Evolutionary conservation across 2,888 invertebrate species (phyloP), one percentile per base, ranked within the genome.

Genomic region (Spodoptera exigua): DNA sequence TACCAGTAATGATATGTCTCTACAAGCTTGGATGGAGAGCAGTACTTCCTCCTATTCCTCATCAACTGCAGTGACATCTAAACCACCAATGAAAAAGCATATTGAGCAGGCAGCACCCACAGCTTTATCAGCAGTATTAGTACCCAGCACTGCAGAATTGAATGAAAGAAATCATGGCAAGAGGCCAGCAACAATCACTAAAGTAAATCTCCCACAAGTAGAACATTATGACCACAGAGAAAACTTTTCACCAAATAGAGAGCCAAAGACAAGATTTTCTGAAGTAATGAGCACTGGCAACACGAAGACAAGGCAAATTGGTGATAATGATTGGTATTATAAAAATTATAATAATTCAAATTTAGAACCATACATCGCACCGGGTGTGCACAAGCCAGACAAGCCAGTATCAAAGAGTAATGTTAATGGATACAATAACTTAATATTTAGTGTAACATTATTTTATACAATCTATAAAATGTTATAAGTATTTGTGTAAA

Each of bases 321-420:
- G 95, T 68, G 93, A 95, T 47, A 96, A 96, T 90, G 96, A 96
- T 76, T 98, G 98, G 98, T 98, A 98, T 87, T 98, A 97, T 85
- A 96, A 96, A 71, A 97, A 97, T 86, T 98, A 98, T 83, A 97
- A 97, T 85, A 96, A 96, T 79, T 95, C 93, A 21, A 89, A 93
- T 78, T 79, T 94, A 73, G 88, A 93, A 70, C 93, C 94, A 1
- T 94, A 93, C 76, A 81, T 94, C 61, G 93, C 90, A 65, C 94
- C 94, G 34, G 91, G 88, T 46, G 84, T 94, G 47, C 82, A 88
- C 61, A 68, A 74, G 40, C 37, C 74, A 37, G 76, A 88, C 59
- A 68, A 74, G 40, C 37, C 74, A 37, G 76, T 63, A 52, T 86
- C 88, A 48, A 76, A 61, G 11, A 81, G 80, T 71, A 74, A 69